phyloP scores from a whole-genome alignment of 1,140 invertebrate species.

The Sipha flava region DNA sequence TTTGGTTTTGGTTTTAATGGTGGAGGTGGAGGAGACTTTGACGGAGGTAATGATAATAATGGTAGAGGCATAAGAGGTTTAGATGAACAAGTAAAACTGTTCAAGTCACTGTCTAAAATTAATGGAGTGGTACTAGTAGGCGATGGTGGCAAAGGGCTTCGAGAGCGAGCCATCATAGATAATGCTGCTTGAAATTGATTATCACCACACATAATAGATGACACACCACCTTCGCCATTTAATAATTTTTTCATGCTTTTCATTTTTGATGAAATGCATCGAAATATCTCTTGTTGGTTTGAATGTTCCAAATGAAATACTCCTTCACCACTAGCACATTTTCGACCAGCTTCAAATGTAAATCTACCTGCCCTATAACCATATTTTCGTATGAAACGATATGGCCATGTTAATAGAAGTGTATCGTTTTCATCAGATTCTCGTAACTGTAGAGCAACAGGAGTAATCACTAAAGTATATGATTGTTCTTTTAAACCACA shows the following conservation, averaged over 20 bases:
- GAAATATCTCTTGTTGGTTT: conserved; percentile 70
- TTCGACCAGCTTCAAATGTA: conserved; percentile 82
- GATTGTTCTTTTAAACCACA: conserved; percentile 61
- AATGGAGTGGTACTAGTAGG: conserved; percentile 47
- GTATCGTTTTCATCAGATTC: conserved; percentile 52
- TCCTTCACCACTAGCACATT: conserved; percentile 77
- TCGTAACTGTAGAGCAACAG: conserved; percentile 62
- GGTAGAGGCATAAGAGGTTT: conserved; percentile 33
- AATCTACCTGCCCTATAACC: conserved; percentile 73
- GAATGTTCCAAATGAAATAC: conserved; percentile 68
- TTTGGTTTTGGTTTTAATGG: conserved; percentile 50
- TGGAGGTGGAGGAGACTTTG: conserved; percentile 14
- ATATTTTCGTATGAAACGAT: conserved; percentile 72
- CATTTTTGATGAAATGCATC: conserved; percentile 66
- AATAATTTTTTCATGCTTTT: conserved; percentile 73
- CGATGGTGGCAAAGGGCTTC: conserved; percentile 62
- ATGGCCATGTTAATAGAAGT: conserved; percentile 74
- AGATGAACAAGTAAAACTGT: background rate
- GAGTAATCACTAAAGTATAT: conserved; percentile 64
- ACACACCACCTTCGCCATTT: conserved; percentile 53
- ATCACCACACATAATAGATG: conserved; percentile 50
- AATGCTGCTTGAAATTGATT: conserved; percentile 60
- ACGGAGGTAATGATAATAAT: background rate
- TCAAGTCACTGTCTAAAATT: conserved; percentile 39
- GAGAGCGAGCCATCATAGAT: conserved; percentile 48